Percentiles rank a stretch among this genome's conserved stretches.
Conservation (phyloP, 2,113 vertebrate genomes). For the Macroglossus sobrinus region DNA sequence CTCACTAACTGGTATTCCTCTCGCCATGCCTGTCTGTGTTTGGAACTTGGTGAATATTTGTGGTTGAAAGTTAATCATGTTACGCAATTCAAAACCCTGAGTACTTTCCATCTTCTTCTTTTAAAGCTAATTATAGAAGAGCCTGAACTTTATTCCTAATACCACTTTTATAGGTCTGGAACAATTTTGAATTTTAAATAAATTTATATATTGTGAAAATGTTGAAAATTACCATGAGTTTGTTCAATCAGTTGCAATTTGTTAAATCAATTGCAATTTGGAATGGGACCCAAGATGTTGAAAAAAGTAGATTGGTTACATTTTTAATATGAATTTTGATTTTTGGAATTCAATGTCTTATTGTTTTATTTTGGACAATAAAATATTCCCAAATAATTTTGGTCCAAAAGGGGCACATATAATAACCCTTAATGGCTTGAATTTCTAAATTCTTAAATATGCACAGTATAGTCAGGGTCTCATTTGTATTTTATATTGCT, state of each 20-base stretch:
- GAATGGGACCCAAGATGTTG: background rate
- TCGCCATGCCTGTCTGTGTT: background rate
- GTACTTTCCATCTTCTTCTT: background rate
- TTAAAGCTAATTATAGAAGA: background rate
- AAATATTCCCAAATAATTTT: background rate
- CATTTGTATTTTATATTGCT: background rate
- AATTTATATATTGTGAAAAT: background rate
- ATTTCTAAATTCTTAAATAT: background rate
- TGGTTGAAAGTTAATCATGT: background rate
- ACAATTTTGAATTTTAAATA: background rate
- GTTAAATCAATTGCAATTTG: background rate
- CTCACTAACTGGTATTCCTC: background rate
- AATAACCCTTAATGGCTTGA: background rate
- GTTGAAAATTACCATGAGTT: background rate
- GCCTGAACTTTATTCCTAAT: background rate
- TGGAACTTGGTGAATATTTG: background rate
- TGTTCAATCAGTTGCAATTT: background rate
- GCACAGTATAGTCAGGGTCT: background rate
- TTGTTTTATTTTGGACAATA: slow-evolving; percentile 2
- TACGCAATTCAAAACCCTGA: background rate
- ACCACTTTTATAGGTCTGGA: background rate
- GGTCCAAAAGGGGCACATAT: background rate
- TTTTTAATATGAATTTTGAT: slow-evolving; percentile 29
- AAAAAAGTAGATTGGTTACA: background rate
- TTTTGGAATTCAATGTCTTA: background rate